A percentile compares a stretch with the other conserved stretches of the same genome.
phyloP scores from a whole-genome alignment of 2,888 invertebrate species.

The Cinara cedri region DNA sequence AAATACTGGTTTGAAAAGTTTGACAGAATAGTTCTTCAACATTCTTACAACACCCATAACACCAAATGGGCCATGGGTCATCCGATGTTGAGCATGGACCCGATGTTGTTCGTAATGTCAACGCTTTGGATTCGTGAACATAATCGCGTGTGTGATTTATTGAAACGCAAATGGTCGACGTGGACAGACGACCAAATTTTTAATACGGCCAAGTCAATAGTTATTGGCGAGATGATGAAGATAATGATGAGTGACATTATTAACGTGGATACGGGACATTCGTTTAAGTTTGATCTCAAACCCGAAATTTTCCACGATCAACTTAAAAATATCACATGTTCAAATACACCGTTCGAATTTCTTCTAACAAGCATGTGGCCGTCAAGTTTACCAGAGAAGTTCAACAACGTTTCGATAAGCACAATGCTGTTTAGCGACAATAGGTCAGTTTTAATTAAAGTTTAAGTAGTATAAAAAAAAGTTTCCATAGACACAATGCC shows the following conservation, averaged over 20 bases:
- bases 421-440: not conserved
- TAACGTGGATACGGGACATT: not conserved
- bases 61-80: constrained; percentile 15
- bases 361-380: not conserved
- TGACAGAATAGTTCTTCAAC: not conserved
- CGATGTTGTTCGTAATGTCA: not conserved
- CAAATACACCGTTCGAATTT: not conserved
- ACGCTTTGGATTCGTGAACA: constrained; percentile 37
- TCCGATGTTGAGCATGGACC: not conserved
- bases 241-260: constrained; percentile 8
- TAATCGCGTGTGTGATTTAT: constrained; percentile 26
- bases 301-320: not conserved
- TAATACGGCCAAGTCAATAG: not conserved
- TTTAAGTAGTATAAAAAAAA: too few relatives aligned
- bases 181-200: constrained; percentile 3
- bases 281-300: not conserved
- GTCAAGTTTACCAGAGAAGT: not conserved
- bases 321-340: not conserved
- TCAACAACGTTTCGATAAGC: not conserved
- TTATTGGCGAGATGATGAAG: constrained; percentile 16
- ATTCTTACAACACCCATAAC: not conserved
- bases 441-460: too few relatives aligned
- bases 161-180: not conserved
- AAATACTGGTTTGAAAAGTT: not conserved
- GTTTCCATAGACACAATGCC: too few relatives aligned